Evolutionary conservation across 2,113 vertebrate species (phyloP).

Genomic region (Melospiza georgiana): DNA sequence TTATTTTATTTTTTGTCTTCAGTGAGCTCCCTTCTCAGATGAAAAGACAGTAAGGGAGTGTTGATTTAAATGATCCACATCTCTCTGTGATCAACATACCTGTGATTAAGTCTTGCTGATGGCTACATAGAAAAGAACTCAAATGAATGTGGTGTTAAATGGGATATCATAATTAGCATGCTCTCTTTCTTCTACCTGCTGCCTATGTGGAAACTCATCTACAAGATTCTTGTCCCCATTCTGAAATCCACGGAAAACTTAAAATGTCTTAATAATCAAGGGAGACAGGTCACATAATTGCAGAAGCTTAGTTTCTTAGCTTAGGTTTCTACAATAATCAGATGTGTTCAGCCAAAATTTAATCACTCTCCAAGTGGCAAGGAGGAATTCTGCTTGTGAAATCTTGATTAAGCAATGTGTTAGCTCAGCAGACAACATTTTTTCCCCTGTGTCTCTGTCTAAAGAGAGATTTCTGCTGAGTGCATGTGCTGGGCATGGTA

Average conservation of each 20-base stretch:
- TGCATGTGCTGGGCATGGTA: not conserved
- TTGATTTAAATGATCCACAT: not conserved
- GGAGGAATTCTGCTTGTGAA: constrained; percentile 16
- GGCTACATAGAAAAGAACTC: not conserved
- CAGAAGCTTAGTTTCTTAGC: not conserved
- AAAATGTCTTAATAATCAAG: not conserved
- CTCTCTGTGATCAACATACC: not conserved
- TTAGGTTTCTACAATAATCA: not conserved
- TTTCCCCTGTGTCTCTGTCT: not conserved
- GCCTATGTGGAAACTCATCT: not conserved
- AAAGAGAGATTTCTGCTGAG: not conserved
- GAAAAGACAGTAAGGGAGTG: not conserved
- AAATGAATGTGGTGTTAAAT: not conserved
- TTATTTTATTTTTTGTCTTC: not conserved
- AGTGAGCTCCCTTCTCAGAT: not conserved
- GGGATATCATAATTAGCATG: not conserved
- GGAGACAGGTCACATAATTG: not conserved
- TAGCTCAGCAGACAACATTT: not conserved
- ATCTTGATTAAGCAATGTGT: constrained; percentile 8
- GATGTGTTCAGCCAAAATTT: not conserved
- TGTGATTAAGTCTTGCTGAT: not conserved
- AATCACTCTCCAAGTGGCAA: not conserved
- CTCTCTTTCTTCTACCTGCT: not conserved
- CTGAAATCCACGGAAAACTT: not conserved
- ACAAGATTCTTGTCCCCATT: not conserved